Percentiles rank a stretch among this genome's conserved stretches.
phyloP scores from a whole-genome alignment of 53 echinoderm and acorn worm species.

The Luidia sarsii region DNA sequence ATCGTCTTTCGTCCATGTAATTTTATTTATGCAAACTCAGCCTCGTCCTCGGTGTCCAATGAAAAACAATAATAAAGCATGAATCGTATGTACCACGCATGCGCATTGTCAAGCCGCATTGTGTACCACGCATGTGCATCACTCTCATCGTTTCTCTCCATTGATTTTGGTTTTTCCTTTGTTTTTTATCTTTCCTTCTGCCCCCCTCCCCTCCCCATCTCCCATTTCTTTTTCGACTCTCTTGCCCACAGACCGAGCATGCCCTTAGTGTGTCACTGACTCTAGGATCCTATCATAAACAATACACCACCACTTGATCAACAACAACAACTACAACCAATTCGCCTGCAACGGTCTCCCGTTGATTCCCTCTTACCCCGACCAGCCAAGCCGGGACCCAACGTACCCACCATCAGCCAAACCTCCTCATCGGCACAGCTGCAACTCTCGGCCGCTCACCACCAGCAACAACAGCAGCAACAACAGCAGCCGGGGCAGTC shows the following conservation, averaged over 20 bases:
- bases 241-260: conserved; percentile 49
- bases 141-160: conserved; percentile 43
- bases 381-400: conserved; percentile 62
- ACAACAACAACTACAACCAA: conserved; percentile 1
- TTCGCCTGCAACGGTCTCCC: background rate
- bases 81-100: conserved; percentile 2
- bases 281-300: background rate
- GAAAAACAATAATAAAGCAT: no score
- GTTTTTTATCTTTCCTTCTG: conserved; percentile 11
- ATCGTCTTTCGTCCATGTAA: no score
- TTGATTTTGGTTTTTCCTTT: conserved; percentile 42
- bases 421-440: conserved; percentile 16
- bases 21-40: no score
- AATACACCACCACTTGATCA: background rate
- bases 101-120: no score
- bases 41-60: no score
- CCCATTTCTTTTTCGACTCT: conserved; percentile 17
- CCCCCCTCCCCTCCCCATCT: conserved; percentile 21
- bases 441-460: conserved; percentile 25
- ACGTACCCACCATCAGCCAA: conserved; percentile 38
- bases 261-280: conserved; percentile 44
- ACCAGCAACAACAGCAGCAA: conserved; percentile 19
- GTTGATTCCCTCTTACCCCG: conserved; percentile 8
- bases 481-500: conserved; percentile 17
- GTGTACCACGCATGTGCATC: conserved; percentile 52